These are phyloP conservation scores for Hippocampus mohnikei DNA, from an alignment of 2,113 vertebrate species.

Conservation along the genomic window DNA sequence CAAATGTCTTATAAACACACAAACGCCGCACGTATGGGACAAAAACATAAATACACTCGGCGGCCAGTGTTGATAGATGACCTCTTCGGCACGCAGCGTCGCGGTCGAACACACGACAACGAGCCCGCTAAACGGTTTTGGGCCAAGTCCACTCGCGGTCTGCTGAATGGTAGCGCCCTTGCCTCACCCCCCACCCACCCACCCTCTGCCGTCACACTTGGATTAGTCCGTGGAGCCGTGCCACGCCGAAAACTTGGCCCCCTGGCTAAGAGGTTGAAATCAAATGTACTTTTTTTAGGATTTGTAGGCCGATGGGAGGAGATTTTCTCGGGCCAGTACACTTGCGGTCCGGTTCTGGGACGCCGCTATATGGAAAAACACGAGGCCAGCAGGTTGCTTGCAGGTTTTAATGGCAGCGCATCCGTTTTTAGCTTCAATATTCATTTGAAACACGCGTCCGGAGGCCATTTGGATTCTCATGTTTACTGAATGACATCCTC, in stretches of 20 bases:
- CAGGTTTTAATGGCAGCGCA: neutral
- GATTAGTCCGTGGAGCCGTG: neutral
- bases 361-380: neutral
- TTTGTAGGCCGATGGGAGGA: neutral
- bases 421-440: neutral
- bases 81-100: slow-evolving; percentile 52
- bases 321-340: neutral
- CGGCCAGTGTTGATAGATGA: slow-evolving; percentile 42
- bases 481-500: neutral
- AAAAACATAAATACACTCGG: slow-evolving; percentile 18
- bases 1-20: slow-evolving; percentile 9
- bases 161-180: slow-evolving; percentile 56
- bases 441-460: neutral
- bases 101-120: slow-evolving; percentile 46
- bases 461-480: neutral
- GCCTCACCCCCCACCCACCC: slow-evolving; percentile 29
- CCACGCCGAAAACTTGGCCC: neutral
- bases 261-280: neutral
- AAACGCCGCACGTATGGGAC: slow-evolving; percentile 1
- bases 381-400: neutral
- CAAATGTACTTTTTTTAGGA: neutral
- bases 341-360: neutral
- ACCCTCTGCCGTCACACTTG: neutral
- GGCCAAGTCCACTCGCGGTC: slow-evolving; percentile 56
- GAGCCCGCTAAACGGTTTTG: slow-evolving; percentile 44